Evolutionary conservation across 2,888 invertebrate species (phyloP).

Genomic region (Heterodera filipjevi): DNA sequence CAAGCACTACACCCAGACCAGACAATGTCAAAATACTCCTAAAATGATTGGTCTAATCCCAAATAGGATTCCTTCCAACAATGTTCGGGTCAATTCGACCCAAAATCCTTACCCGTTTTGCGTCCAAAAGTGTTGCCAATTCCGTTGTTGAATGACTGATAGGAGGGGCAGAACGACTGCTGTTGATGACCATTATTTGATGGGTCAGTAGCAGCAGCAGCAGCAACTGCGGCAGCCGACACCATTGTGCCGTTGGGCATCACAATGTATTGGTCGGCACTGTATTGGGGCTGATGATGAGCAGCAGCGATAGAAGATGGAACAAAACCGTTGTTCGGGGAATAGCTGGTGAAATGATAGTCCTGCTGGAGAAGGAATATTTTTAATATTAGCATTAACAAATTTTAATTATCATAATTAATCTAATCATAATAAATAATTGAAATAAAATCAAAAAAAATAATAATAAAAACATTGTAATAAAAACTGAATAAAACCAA

Average conservation of each 20-base stretch:
- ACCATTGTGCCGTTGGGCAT: conserved; percentile 2
- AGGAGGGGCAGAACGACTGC: neutral
- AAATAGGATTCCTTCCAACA: too few species aligned
- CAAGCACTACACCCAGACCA: too few species aligned
- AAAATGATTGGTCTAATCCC: too few species aligned
- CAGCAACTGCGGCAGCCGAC: neutral
- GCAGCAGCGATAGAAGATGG: too few species aligned
- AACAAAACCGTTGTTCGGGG: neutral
- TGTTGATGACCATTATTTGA: neutral
- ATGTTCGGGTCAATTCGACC: too few species aligned
- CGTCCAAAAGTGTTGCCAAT: neutral
- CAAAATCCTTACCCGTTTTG: neutral
- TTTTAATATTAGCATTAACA: too few species aligned
- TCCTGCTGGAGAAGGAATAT: neutral
- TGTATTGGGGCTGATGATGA: neutral
- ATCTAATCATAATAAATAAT: neutral
- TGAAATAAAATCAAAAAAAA: neutral
- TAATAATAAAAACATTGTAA: neutral
- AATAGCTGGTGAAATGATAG: neutral
- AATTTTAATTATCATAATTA: too few species aligned
- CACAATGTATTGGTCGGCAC: neutral
- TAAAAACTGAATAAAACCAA: neutral
- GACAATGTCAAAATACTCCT: too few species aligned
- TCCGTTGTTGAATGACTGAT: conserved; percentile 1
- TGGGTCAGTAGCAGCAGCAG: neutral